Percentiles rank a stretch among this genome's conserved stretches.
Evolutionary conservation across 2,797 vertebrate genomes (phyloP).

Genomic region (Oryzias sinensis): DNA sequence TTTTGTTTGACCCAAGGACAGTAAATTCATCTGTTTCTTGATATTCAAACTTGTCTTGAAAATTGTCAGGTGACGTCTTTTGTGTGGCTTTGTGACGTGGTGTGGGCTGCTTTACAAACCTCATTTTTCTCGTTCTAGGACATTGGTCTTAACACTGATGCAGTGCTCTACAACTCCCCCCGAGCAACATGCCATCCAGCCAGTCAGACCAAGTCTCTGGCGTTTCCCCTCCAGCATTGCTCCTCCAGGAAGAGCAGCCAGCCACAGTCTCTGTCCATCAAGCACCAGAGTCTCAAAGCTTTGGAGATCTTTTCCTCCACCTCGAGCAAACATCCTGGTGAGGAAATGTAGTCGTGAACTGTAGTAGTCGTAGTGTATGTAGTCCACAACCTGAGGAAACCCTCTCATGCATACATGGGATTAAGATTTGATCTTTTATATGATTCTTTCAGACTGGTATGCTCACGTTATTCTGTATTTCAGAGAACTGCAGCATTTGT

Average conservation of each 20-base stretch:
- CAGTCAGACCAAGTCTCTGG: conserved; percentile 56
- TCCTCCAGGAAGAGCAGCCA: conserved; percentile 35
- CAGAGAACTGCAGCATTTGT: conserved; percentile 4
- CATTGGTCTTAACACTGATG: conserved; percentile 63
- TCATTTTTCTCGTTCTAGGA: conserved; percentile 42
- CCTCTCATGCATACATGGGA: too few relatives aligned
- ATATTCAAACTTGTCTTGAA: too few relatives aligned
- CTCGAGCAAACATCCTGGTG: conserved; percentile 67
- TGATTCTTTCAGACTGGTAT: not conserved
- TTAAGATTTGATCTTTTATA: too few relatives aligned
- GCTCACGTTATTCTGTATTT: not conserved
- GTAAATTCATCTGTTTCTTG: too few relatives aligned
- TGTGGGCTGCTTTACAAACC: too few relatives aligned
- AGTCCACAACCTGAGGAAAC: too few relatives aligned
- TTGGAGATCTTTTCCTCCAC: conserved; percentile 42
- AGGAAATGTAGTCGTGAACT: conserved; percentile 5
- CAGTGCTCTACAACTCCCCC: conserved; percentile 35
- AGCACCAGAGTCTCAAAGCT: conserved; percentile 41
- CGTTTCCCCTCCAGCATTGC: conserved; percentile 41
- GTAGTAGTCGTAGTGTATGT: too few relatives aligned
- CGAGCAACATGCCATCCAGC: conserved; percentile 19
- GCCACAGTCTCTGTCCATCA: conserved; percentile 30
- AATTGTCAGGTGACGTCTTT: too few relatives aligned
- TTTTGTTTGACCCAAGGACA: too few relatives aligned
- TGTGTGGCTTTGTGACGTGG: too few relatives aligned